phyloP scores from a whole-genome alignment of 2,797 vertebrate genomes.

The Podarcis lilfordi region DNA sequence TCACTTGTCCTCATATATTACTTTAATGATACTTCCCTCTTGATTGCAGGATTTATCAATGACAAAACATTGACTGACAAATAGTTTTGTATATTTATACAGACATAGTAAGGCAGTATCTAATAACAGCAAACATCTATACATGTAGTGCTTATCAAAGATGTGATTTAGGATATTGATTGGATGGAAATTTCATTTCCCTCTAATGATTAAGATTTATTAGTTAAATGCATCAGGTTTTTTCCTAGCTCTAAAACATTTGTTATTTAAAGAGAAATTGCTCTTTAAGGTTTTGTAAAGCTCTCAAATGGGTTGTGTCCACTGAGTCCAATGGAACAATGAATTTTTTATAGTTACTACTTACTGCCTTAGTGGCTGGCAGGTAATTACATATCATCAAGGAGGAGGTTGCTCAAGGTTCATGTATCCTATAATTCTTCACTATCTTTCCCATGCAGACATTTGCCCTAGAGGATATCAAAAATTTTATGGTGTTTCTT shows the following conservation, averaged over 20 bases:
- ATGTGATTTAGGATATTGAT: neutral
- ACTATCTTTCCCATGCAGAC: slow-evolving; percentile 72
- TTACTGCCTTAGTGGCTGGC: slow-evolving; percentile 52
- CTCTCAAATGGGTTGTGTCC: neutral
- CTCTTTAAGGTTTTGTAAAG: neutral
- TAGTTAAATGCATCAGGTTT: slow-evolving; percentile 11
- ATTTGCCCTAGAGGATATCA: slow-evolving; percentile 50
- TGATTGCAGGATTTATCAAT: neutral
- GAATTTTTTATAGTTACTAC: slow-evolving; percentile 56
- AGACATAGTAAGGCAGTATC: slow-evolving; percentile 7
- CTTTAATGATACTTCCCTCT: slow-evolving; percentile 21
- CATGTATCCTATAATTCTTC: slow-evolving; percentile 69
- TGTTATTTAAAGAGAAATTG: slow-evolving; percentile 17
- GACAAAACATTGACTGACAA: slow-evolving; percentile 19
- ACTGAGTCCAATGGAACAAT: slow-evolving; percentile 34
- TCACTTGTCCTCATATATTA: slow-evolving; percentile 1
- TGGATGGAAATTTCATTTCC: neutral
- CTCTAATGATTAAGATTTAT: neutral
- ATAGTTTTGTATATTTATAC: neutral
- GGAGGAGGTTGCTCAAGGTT: slow-evolving; percentile 57
- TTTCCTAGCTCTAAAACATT: slow-evolving; percentile 9
- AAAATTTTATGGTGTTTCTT: slow-evolving; percentile 46
- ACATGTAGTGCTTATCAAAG: neutral
- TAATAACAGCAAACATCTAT: neutral
- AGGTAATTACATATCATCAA: slow-evolving; percentile 70